Conservation (phyloP, 1,140 invertebrate species). For the Druon quercuslanigerum region DNA sequence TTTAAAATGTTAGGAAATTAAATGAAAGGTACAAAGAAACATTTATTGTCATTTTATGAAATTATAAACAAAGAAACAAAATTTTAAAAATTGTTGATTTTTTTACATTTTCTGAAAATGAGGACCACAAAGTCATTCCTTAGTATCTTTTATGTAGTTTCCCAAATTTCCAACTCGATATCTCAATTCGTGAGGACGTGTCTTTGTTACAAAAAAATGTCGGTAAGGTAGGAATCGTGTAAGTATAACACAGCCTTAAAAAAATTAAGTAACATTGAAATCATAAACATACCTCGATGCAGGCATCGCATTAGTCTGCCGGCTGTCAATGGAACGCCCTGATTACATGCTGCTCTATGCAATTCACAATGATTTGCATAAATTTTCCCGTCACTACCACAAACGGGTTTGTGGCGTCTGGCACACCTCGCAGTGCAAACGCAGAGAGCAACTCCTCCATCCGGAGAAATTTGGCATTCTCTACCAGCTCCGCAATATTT, state of each 20-base stretch:
- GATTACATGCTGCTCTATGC: constrained; percentile 82
- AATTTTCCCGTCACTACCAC: constrained; percentile 84
- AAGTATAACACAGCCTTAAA: too few species aligned
- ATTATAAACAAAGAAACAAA: not conserved
- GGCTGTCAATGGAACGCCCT: constrained; percentile 77
- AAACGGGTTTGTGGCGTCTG: constrained; percentile 78
- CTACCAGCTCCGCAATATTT: constrained; percentile 83
- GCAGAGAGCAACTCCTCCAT: constrained; percentile 77
- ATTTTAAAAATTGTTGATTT: not conserved
- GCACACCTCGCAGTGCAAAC: constrained; percentile 80
- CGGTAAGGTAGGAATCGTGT: too few species aligned
- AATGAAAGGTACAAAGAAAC: constrained; percentile 49
- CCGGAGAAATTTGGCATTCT: constrained; percentile 78
- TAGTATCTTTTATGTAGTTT: too few species aligned
- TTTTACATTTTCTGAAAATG: too few species aligned
- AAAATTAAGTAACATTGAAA: too few species aligned
- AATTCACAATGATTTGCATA: constrained; percentile 88
- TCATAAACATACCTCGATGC: constrained; percentile 67
- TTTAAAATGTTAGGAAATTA: too few species aligned
- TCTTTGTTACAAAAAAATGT: too few species aligned
- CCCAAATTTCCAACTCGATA: too few species aligned
- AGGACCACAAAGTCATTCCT: too few species aligned
- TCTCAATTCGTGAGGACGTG: too few species aligned
- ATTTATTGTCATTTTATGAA: constrained; percentile 40
- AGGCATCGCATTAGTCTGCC: constrained; percentile 75